Evolutionary conservation across 2,888 invertebrate species (phyloP).

Genomic region (Galerucella calmariensis): DNA sequence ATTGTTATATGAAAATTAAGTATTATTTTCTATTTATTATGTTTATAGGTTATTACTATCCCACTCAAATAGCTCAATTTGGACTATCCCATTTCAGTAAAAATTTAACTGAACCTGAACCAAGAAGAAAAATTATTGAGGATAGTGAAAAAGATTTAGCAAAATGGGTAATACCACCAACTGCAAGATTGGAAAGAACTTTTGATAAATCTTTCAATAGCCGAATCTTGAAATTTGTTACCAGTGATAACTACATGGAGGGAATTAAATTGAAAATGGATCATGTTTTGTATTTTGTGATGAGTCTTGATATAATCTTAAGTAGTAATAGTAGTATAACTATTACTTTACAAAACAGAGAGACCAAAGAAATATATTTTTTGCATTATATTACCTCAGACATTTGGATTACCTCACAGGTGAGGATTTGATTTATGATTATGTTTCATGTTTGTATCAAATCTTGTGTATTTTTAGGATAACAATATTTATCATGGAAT

Average conservation of each 20-base stretch:
- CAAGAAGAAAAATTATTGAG: constrained; percentile 78
- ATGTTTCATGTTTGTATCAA: constrained; percentile 8
- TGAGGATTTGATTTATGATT: constrained; percentile 51
- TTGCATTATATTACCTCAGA: constrained; percentile 85
- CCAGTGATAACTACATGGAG: constrained; percentile 75
- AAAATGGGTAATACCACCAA: constrained; percentile 80
- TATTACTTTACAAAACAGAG: constrained; percentile 81
- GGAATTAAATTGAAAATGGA: constrained; percentile 77
- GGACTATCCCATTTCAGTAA: constrained; percentile 98
- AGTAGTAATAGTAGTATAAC: constrained; percentile 85
- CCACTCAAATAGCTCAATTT: constrained; percentile 79
- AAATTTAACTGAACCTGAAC: constrained; percentile 86
- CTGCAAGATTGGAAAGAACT: constrained; percentile 73
- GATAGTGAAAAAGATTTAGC: constrained; percentile 76
- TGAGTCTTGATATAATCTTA: constrained; percentile 78
- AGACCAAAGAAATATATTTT: constrained; percentile 81
- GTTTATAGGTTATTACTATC: constrained; percentile 26
- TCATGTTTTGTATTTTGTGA: constrained; percentile 78
- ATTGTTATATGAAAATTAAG: neutral
- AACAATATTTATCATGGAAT: constrained; percentile 90
- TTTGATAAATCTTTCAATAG: constrained; percentile 71
- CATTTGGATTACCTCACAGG: constrained; percentile 78
- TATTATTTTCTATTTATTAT: neutral
- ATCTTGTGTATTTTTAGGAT: constrained; percentile 64
- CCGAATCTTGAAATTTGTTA: constrained; percentile 78